Evolutionary conservation across 2,888 invertebrate species (phyloP), one percentile per base, ranked within the genome.

Genomic region (Vannuccia rotundouncinata): DNA sequence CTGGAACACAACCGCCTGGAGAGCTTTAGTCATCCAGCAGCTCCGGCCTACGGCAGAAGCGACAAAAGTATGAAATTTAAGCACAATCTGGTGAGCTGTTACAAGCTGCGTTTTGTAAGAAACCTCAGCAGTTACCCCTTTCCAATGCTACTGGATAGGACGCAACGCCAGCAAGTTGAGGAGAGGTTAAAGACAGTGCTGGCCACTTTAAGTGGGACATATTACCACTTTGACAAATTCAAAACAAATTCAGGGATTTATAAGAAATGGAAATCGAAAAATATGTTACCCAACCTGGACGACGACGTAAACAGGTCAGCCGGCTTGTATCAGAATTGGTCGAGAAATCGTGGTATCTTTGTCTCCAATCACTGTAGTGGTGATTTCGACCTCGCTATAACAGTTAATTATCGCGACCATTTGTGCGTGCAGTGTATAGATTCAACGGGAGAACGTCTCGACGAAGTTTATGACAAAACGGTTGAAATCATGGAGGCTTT

Each of bases 91-190:
- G 25, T 77, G 30, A 45, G 27, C 30, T 29, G 31, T 22, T 77
- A 77, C 22, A 1, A 45, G 45, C 31, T 77, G 1, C 1, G 77
- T 17, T 30, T 77, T 30, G 29, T 45, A 5, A 31, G 77, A 22
- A 77, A 77, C 45, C 45, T 77, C 10, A 45, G 45, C n/a, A 45
- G 31, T 25, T 77, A 74, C 31, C 77, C 77, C 5, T 77, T 77
- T 77, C 59, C 77, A 1, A 31, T 77, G 77, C 22, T 77, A 2
- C 30, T 77, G 77, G 25, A 27, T 5, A 2, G 31, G 10, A 74
- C 10, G 5, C 31, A 77, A 30, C 30, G 77, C 27, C 30, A 77
- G 27, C 27, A 30, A 45, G 31, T 77, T n/a, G 77, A 77, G 22
- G n/a, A 1, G n/a, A 77, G 45, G 31, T 10, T 77, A 27, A 77